Percentiles rank a stretch among this genome's conserved stretches.
These are phyloP conservation scores for Yponomeuta cagnagella DNA, from an alignment of 2,888 invertebrate genomes.

Conservation along the genomic window DNA sequence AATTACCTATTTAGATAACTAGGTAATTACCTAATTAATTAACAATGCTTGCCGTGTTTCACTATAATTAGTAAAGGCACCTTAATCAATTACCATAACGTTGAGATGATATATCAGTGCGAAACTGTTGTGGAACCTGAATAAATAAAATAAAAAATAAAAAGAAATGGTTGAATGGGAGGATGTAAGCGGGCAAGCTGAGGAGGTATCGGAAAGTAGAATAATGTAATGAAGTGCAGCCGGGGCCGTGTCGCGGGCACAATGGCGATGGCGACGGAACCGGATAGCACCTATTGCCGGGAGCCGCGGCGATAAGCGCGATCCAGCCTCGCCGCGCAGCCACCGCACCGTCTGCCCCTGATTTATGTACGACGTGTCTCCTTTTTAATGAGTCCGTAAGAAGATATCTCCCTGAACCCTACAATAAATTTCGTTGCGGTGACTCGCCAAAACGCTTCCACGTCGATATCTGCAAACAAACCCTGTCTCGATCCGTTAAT, in stretches of 20 bases:
- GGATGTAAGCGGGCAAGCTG: neutral
- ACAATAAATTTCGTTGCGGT: conserved; percentile 68
- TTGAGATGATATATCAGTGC: no score
- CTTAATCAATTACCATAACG: no score
- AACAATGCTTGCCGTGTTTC: no score
- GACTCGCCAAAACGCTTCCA: conserved; percentile 65
- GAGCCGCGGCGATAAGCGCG: conserved; percentile 58
- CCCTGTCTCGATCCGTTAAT: conserved; percentile 67
- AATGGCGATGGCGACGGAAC: conserved; percentile 65
- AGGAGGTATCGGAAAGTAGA: neutral
- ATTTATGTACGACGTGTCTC: conserved; percentile 75
- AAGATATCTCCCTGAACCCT: conserved; percentile 68
- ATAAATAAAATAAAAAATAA: no score
- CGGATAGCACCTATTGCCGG: conserved; percentile 71
- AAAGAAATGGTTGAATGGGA: neutral
- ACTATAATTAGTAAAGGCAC: no score
- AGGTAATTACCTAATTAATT: no score
- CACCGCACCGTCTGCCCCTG: conserved; percentile 52
- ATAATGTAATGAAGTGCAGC: conserved; percentile 58
- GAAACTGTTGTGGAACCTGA: no score
- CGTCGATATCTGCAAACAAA: conserved; percentile 72
- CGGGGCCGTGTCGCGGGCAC: conserved; percentile 29
- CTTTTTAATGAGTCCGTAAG: conserved; percentile 75
- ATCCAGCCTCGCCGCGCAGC: conserved; percentile 29
- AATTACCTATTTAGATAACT: no score